Base-by-base conservation (phyloP, 2,113 vertebrate genomes). In the Pelecanoides urinatrix region DNA sequence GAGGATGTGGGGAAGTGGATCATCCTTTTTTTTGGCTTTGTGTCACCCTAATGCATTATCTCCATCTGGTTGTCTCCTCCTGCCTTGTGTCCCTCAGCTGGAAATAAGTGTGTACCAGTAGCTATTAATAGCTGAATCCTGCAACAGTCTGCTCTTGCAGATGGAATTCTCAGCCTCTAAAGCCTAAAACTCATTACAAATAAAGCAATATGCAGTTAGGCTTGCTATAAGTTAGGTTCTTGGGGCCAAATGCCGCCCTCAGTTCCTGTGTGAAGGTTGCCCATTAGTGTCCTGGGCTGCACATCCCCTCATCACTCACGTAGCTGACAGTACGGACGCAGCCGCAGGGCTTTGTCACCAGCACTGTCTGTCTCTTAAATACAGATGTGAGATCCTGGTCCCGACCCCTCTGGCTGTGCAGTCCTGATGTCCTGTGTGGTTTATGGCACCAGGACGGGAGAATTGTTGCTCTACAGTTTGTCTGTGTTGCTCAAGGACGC, bases 81-180 rank as follows among this genome's bases (percentile, higher is more conserved):
- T 91, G 65, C 66, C 61, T 96, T 25, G 38, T 92, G 96, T 94
- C 94, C 97, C 96, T 98, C 93, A 93, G 96, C 97, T 98, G 96
- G 86, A 95, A 97, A 87, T 92, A 83, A 97, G 90, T 95, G 91
- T 95, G 92, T 88, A 97, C 97, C 98, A 95, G 96, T 88, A 96
- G 91, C 97, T 98, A 98, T 98, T 98, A 98, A 98, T 98, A 98
- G 96, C 93, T 34, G 88, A 96, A 96, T 97, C 96, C 96, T 97
- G 88, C 94, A 96, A 94, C 97, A 98, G 96, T 96, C 97, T 98
- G 97, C 96, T 98, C 80, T 91, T 96, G 93, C 98, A 98, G 98
- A 98, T 98, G 97, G 97, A 95, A 95, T 92, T 97, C 94, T 90
- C 95, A 84, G 97, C 96, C 96, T 96, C 96, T 96, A 68, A 96